Conservation (phyloP, 2,113 vertebrate species). For the Tauraco erythrolophus region DNA sequence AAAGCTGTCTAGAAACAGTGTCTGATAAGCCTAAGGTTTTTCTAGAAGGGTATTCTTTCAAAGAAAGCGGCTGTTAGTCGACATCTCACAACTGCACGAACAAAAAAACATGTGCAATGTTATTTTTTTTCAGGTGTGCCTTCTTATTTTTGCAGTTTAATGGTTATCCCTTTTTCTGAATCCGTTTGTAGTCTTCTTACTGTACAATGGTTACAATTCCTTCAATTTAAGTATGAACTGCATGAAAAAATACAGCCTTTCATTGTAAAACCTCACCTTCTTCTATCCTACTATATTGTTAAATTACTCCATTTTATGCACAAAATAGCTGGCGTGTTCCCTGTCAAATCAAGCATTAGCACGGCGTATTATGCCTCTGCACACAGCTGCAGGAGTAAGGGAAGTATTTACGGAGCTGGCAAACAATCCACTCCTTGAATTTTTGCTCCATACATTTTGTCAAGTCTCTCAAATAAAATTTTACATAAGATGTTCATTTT, state of each 20-base stretch:
- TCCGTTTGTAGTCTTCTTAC: neutral
- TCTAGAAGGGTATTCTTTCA: neutral
- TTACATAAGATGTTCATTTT: neutral
- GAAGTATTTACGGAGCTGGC: neutral
- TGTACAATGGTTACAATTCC: neutral
- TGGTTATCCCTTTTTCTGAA: neutral
- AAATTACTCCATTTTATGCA: neutral
- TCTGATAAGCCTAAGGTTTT: neutral
- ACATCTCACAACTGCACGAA: rapidly evolving
- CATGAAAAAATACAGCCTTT: neutral
- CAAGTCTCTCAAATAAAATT: neutral
- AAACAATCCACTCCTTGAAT: neutral
- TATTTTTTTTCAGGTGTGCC: neutral
- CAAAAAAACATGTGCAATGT: neutral
- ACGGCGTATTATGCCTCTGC: neutral
- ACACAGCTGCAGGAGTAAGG: neutral
- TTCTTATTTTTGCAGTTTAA: neutral
- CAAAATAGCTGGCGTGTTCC: neutral
- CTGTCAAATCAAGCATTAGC: neutral
- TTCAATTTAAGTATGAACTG: neutral
- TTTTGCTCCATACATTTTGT: neutral
- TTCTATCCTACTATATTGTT: neutral
- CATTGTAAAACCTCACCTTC: neutral
- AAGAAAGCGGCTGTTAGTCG: neutral
- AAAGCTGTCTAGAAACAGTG: neutral